Evolutionary conservation across 2,888 invertebrate species (phyloP).

Genomic region (Drosophila parthenogenetica): DNA sequence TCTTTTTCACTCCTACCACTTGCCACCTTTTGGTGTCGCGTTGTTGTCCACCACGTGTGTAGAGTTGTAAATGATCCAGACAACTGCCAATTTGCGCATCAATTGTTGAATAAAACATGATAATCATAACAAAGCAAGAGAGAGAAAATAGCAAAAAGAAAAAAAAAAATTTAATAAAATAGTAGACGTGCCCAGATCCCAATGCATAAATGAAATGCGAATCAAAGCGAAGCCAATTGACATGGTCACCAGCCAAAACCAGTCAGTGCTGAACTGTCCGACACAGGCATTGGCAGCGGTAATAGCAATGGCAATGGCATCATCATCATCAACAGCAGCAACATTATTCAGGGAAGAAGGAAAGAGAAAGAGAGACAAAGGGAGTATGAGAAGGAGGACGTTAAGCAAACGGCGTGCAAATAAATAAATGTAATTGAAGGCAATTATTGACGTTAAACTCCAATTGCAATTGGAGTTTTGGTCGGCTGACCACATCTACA

Average conservation of each 20-base stretch:
- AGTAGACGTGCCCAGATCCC: conserved; percentile 54
- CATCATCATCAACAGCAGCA: conserved; percentile 21
- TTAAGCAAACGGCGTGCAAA: conserved; percentile 62
- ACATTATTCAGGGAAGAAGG: neutral
- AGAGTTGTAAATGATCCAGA: conserved; percentile 80
- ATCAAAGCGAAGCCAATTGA: conserved; percentile 79
- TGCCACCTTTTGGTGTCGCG: conserved; percentile 12
- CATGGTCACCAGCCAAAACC: conserved; percentile 60
- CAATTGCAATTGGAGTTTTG: conserved; percentile 62
- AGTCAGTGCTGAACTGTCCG: conserved; percentile 37
- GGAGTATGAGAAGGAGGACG: neutral
- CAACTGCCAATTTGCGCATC: conserved; percentile 81
- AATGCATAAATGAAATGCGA: conserved; percentile 78
- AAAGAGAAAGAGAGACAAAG: neutral
- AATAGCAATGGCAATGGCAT: conserved; percentile 14
- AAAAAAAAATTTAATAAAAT: conserved; percentile 67
- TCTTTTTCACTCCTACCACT: conserved; percentile 11
- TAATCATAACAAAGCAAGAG: conserved; percentile 74
- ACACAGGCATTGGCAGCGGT: conserved; percentile 33
- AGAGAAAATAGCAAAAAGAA: conserved; percentile 11
- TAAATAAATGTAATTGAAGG: conserved; percentile 81
- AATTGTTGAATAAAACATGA: conserved; percentile 82
- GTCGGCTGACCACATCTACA: conserved; percentile 42
- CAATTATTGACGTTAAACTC: conserved; percentile 76
- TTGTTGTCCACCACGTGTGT: conserved; percentile 60